Evolutionary conservation across 2,888 invertebrate species (phyloP).

Genomic region (Pseudolycoriella hygida): DNA sequence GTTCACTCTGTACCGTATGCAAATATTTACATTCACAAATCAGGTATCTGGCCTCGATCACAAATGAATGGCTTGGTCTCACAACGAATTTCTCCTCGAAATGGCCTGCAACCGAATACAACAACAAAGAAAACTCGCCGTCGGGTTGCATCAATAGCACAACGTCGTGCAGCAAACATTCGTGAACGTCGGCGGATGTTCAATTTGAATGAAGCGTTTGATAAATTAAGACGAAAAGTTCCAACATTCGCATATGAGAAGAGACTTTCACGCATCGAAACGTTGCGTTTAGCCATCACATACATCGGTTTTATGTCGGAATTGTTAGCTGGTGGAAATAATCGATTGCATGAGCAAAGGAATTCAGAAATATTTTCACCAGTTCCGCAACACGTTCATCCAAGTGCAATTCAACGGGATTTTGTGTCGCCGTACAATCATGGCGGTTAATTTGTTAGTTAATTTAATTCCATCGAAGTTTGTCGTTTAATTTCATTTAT

Average conservation of each 20-base stretch:
- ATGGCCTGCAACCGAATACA: slow-evolving; percentile 14
- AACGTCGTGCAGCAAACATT: slow-evolving; percentile 82
- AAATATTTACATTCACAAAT: not conserved
- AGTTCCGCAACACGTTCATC: slow-evolving; percentile 21
- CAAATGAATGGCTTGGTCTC: slow-evolving; percentile 34
- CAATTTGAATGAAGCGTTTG: slow-evolving; percentile 90
- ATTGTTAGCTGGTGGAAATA: slow-evolving; percentile 46
- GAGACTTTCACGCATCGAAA: slow-evolving; percentile 86
- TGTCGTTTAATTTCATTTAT: too few relatives aligned
- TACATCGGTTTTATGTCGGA: slow-evolving; percentile 96
- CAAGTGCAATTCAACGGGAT: slow-evolving; percentile 26
- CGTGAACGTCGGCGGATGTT: slow-evolving; percentile 88
- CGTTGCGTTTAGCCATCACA: slow-evolving; percentile 81
- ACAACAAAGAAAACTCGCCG: slow-evolving; percentile 59
- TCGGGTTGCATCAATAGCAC: slow-evolving; percentile 77
- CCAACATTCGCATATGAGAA: slow-evolving; percentile 97
- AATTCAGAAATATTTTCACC: slow-evolving; percentile 22
- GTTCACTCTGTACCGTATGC: not conserved
- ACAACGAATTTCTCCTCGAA: slow-evolving; percentile 19
- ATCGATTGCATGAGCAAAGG: slow-evolving; percentile 19
- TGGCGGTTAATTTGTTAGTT: not conserved
- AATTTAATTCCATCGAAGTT: too few relatives aligned
- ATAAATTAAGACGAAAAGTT: slow-evolving; percentile 75
- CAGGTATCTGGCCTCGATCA: slow-evolving; percentile 35
- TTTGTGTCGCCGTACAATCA: slow-evolving; percentile 24